Conservation (phyloP, 2,113 vertebrate species). For the Brachyistius frenatus region DNA sequence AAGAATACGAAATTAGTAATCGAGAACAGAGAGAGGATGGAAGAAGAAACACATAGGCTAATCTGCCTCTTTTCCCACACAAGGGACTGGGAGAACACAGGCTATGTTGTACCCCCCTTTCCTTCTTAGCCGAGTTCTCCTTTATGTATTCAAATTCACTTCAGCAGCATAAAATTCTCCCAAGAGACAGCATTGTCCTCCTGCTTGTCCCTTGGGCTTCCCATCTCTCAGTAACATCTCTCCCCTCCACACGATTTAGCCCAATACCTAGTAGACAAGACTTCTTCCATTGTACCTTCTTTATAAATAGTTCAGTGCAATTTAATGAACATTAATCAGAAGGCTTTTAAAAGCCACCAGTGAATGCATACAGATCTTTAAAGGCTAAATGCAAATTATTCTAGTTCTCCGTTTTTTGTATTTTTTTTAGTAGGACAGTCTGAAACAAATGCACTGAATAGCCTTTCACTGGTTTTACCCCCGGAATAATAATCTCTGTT, state of each 20-base stretch:
- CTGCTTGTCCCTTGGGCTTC: slow-evolving; percentile 82
- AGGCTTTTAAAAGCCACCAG: slow-evolving; percentile 65
- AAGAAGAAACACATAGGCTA: slow-evolving; percentile 52
- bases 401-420: slow-evolving; percentile 44
- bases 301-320: slow-evolving; percentile 76
- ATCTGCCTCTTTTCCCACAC: slow-evolving; percentile 72
- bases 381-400: slow-evolving; percentile 74
- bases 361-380: slow-evolving; percentile 76
- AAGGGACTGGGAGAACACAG: slow-evolving; percentile 75
- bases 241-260: slow-evolving; percentile 76
- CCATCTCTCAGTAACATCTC: slow-evolving; percentile 81
- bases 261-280: slow-evolving; percentile 69
- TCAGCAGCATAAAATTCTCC: slow-evolving; percentile 86
- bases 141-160: slow-evolving; percentile 87
- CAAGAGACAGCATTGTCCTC: slow-evolving; percentile 84
- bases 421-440: slow-evolving; percentile 52
- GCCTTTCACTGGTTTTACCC: slow-evolving; percentile 78
- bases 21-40: slow-evolving; percentile 55
- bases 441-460: slow-evolving; percentile 78
- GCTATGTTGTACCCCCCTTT: slow-evolving; percentile 70
- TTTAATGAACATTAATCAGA: slow-evolving; percentile 84
- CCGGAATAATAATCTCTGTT: slow-evolving; percentile 80
- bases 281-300: slow-evolving; percentile 42
- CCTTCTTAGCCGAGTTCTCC: slow-evolving; percentile 73
- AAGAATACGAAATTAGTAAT: slow-evolving; percentile 73